These are phyloP conservation scores for Margaritifera margaritifera DNA, from an alignment of 2,888 invertebrate genomes.

Conservation along the genomic window DNA sequence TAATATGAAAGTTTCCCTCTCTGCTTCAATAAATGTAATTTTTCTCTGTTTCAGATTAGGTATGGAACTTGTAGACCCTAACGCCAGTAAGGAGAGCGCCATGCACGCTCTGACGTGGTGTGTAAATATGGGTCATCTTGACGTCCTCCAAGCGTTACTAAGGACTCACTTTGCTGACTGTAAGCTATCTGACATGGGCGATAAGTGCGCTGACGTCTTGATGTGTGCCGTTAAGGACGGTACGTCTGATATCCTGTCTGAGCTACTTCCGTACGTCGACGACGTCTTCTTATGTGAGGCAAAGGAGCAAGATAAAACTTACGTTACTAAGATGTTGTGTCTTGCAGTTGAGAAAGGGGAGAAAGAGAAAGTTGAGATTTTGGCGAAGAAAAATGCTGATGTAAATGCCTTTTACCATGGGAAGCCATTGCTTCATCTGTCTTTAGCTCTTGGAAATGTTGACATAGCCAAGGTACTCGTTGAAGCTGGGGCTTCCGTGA, in stretches of 20 bases:
- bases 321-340: conserved; percentile 37
- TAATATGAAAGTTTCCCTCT: too few species aligned
- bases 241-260: conserved; percentile 12
- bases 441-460: conserved; percentile 25
- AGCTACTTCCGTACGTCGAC: conserved; percentile 26
- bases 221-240: conserved; percentile 13
- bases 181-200: conserved; percentile 18
- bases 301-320: conserved; percentile 17
- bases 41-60: not conserved
- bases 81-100: conserved; percentile 30
- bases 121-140: conserved; percentile 19
- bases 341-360: conserved; percentile 29
- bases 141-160: conserved; percentile 24
- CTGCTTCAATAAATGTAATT: too few species aligned
- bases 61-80: conserved; percentile 36
- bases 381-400: conserved; percentile 30
- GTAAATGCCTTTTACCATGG: conserved; percentile 30
- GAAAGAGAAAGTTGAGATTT: conserved; percentile 12
- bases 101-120: conserved; percentile 36
- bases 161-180: conserved; percentile 19
- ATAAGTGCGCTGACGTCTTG: conserved; percentile 23
- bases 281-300: conserved; percentile 14
- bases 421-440: conserved; percentile 37
- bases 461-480: conserved; percentile 26
- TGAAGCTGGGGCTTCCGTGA: conserved; percentile 29